Conservation (phyloP, 2,888 invertebrate genomes). For the Coelopa pilipes region DNA sequence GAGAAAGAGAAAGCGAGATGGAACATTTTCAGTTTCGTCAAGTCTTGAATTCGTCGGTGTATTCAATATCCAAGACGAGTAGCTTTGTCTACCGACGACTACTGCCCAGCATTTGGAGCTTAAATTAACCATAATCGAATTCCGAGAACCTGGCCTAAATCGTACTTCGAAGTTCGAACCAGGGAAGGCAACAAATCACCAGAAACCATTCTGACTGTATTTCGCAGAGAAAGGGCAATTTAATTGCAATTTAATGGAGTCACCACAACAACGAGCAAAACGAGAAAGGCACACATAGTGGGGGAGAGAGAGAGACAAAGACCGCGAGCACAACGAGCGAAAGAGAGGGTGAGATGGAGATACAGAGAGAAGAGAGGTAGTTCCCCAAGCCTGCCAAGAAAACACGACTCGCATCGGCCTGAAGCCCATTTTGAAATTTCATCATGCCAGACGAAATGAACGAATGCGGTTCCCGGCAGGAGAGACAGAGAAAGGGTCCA, state of each 20-base stretch:
- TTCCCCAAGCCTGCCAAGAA: conserved; percentile 5
- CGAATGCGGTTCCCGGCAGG: background rate
- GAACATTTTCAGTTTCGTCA: too few relatives aligned
- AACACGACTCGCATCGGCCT: background rate
- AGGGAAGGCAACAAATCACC: background rate
- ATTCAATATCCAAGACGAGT: background rate
- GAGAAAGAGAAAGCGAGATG: background rate
- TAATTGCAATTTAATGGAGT: conserved; percentile 61
- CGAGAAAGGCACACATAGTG: background rate
- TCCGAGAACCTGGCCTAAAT: background rate
- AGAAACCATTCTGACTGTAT: background rate
- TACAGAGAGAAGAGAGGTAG: background rate
- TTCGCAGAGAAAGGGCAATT: conserved; percentile 30
- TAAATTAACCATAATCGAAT: conserved; percentile 19
- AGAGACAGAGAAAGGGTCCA: background rate
- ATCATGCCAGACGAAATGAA: conserved; percentile 11
- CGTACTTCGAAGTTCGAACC: background rate
- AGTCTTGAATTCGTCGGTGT: background rate
- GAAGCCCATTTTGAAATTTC: background rate
- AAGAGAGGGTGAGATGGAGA: background rate
- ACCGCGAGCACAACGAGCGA: conserved; percentile 21
- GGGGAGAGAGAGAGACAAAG: conserved; percentile 25
- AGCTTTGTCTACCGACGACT: background rate
- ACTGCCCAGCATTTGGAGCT: conserved; percentile 4
- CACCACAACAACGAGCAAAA: conserved; percentile 45